Conservation (phyloP, 2,888 invertebrate species). For the Troides oblongomaculatus region DNA sequence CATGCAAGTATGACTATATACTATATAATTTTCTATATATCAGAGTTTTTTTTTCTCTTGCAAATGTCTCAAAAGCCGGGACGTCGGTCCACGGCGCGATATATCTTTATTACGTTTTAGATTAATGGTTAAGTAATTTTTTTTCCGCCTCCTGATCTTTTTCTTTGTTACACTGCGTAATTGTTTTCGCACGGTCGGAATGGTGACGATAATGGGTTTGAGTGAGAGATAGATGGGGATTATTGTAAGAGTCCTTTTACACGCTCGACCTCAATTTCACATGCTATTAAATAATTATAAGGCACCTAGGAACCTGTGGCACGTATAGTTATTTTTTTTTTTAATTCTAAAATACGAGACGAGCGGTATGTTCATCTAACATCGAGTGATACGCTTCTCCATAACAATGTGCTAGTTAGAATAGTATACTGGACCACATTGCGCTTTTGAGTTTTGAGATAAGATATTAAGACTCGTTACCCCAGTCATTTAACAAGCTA, state of each 20-base stretch:
- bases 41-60: neutral
- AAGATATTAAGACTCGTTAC: too few species aligned
- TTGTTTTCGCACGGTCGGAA: neutral
- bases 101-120: slow-evolving; percentile 19
- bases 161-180: neutral
- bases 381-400: too few species aligned
- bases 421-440: too few species aligned
- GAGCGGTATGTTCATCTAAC: too few species aligned
- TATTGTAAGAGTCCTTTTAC: neutral
- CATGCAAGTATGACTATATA: neutral
- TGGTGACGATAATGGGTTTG: neutral
- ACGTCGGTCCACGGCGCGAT: slow-evolving; percentile 4
- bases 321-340: too few species aligned
- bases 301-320: neutral
- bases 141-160: neutral
- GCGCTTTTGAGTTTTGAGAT: too few species aligned
- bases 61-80: neutral
- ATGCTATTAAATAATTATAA: neutral
- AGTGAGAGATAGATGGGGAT: neutral
- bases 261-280: slow-evolving; percentile 1
- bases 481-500: too few species aligned
- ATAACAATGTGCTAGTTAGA: too few species aligned
- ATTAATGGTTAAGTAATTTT: slow-evolving; percentile 16
- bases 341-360: too few species aligned
- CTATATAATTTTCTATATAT: neutral